Evolutionary conservation across 2,888 invertebrate genomes (phyloP), one percentile per base, ranked within the genome.

Genomic region (Chymomyza caudatula): DNA sequence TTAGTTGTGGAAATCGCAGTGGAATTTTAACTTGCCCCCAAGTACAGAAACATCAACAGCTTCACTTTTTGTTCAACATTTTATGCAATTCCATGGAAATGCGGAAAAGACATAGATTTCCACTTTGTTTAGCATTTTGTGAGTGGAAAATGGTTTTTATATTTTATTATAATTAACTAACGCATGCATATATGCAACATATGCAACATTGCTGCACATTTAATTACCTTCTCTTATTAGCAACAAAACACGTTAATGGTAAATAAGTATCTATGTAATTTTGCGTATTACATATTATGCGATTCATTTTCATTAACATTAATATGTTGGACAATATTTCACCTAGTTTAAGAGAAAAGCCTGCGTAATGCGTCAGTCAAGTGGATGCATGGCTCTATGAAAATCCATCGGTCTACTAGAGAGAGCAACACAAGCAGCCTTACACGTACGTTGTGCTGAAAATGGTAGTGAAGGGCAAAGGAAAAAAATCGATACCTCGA

Each of bases 81-180:
- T 70, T 70, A 65, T 76, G 79, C 73, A 79, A 67, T 52, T 29
- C 43, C 57, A 61, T 62, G 15, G 56, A 68, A 77, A 81, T 69
- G 76, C 74, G 85, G 85, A 78, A 85, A 65, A 71, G 67, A 72
- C 80, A 83, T 63, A 71, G 49, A 67, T 76, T 63, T 29, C 6
- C 20, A 37, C 29, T 63, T 29, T 65, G 51, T 49, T 54, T 47
- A 22, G n/a, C 61, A 77, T 29, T 65, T 47, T 47, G 47, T 47
- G 47, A 19, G 5, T 17, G 47, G 47, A 17, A 47, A 47, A 47
- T 13, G 11, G n/a, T 6, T 47, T 47, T 15, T 19, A 2, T 6
- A n/a, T 15, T 15, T 19, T 3, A 47, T 19, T 17, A 19, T 19
- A 47, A 47, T 47, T 13, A 47, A 4, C 15, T 8, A 22, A 8